Conservation (phyloP, 2,888 invertebrate species). For the Tachina fera region DNA sequence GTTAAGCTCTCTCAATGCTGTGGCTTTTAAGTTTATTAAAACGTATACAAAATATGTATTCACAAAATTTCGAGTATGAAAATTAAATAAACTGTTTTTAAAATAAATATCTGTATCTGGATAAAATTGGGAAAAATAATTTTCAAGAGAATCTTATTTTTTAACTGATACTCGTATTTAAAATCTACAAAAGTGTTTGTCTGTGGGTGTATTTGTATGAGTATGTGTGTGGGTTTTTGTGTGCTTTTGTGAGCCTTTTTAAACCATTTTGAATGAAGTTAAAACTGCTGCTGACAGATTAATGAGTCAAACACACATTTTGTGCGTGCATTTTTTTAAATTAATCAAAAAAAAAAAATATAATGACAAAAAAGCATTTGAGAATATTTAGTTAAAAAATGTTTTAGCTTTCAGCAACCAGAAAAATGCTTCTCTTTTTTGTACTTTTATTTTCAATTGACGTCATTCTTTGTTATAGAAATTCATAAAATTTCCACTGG, state of each 20-base stretch:
- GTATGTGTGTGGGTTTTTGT: background rate
- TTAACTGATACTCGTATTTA: background rate
- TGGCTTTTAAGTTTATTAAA: constrained; percentile 68
- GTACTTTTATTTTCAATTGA: constrained; percentile 49
- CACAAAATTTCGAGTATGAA: background rate
- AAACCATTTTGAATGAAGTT: constrained; percentile 60
- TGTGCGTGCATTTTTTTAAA: constrained; percentile 55
- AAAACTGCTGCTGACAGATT: constrained; percentile 69
- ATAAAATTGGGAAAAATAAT: background rate
- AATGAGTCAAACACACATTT: constrained; percentile 68
- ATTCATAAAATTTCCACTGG: constrained; percentile 41
- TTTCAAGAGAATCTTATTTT: constrained; percentile 13
- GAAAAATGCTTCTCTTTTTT: constrained; percentile 18
- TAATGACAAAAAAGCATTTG: constrained; percentile 26
- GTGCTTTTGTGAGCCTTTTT: background rate
- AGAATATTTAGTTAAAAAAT: constrained; percentile 22
- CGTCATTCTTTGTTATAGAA: constrained; percentile 62
- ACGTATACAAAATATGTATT: background rate
- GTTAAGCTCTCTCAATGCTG: constrained; percentile 24
- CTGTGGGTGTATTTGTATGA: background rate
- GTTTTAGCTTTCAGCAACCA: constrained; percentile 3
- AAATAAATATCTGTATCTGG: too few relatives aligned
- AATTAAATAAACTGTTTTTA: background rate
- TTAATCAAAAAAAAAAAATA: background rate
- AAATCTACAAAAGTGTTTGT: background rate